Conservation (phyloP, 2,113 vertebrate species). For the mouse (Mus musculus) region GRCm39 chr8:89908001-89908500, state of each 20-base stretch:
- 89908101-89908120: neutral
- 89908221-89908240: neutral
- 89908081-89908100: neutral
- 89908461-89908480: neutral
- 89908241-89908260: neutral
- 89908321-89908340: neutral
- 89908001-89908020: neutral
- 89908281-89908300: neutral
- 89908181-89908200: neutral
- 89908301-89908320: neutral
- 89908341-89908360: neutral
- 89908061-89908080: neutral
- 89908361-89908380: neutral
- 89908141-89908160: neutral
- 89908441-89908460: neutral
- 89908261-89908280: too few relatives aligned
- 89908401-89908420: neutral
- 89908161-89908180: neutral
- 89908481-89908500: neutral
- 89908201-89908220: too few relatives aligned
- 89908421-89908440: neutral
- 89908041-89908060: neutral
- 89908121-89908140: neutral
- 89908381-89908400: neutral
- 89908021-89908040: neutral